Evolutionary conservation across 2,888 invertebrate genomes (phyloP).

Genomic region (Coleophora deauratella): DNA sequence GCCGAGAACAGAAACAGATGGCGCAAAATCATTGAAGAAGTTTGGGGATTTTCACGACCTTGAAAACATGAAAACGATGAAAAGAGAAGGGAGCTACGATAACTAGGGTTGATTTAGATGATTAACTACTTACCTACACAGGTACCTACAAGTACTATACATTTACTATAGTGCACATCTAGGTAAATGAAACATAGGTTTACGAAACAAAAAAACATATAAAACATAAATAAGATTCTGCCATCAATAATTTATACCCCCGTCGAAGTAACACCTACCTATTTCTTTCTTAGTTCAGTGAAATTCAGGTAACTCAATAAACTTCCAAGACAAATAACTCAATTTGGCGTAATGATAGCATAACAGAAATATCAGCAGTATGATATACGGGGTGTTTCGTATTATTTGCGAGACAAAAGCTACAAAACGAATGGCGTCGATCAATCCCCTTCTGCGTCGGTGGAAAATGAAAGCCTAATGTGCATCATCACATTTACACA

Average conservation of each 20-base stretch:
- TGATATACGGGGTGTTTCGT: slow-evolving; percentile 20
- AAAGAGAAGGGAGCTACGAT: no score
- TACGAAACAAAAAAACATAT: no score
- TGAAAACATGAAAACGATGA: no score
- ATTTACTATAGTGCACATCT: no score
- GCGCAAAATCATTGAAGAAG: not conserved
- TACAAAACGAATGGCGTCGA: slow-evolving; percentile 49
- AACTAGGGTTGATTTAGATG: no score
- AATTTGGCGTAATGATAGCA: slow-evolving; percentile 1
- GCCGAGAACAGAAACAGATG: not conserved
- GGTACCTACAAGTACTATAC: no score
- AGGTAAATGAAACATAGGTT: no score
- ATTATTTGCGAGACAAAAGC: slow-evolving; percentile 28
- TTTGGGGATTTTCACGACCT: no score
- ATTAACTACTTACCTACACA: no score
- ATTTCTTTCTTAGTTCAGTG: no score
- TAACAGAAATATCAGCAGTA: slow-evolving; percentile 10
- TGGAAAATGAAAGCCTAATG: slow-evolving; percentile 60
- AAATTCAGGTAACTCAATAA: slow-evolving; percentile 2
- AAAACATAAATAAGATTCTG: no score
- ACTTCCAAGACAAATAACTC: slow-evolving; percentile 7
- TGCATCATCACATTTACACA: slow-evolving; percentile 67
- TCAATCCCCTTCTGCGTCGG: slow-evolving; percentile 43
- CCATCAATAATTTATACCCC: no score
- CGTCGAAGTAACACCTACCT: not conserved